Percentiles rank a stretch among this genome's conserved stretches.
These are phyloP conservation scores for Tetragonisca angustula DNA, from an alignment of 2,888 invertebrate species.

Conservation along the genomic window DNA sequence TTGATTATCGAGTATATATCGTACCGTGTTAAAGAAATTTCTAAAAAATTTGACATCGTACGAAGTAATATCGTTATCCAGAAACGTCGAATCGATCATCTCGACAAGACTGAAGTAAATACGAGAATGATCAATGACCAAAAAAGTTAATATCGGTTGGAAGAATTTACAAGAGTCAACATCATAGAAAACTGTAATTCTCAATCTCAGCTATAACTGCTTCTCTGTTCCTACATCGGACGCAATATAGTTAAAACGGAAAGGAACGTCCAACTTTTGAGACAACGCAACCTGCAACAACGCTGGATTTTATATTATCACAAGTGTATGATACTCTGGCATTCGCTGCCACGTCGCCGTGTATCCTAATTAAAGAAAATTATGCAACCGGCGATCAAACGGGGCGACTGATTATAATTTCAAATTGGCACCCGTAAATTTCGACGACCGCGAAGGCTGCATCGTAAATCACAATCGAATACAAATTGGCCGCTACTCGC, in stretches of 20 bases:
- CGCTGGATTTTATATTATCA: neutral
- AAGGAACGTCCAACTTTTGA: neutral
- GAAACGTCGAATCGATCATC: neutral
- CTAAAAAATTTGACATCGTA: neutral
- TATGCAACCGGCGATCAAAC: slow-evolving; percentile 27
- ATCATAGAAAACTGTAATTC: neutral
- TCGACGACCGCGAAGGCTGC: slow-evolving; percentile 1
- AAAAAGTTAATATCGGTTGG: neutral
- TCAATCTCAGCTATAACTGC: neutral
- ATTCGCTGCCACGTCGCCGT: neutral
- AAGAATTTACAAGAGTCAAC: neutral
- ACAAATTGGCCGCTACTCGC: slow-evolving; percentile 14
- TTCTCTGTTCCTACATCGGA: neutral
- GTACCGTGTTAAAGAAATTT: neutral
- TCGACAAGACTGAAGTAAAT: neutral
- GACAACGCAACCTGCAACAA: neutral
- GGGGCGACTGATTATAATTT: slow-evolving; percentile 19
- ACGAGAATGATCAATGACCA: neutral
- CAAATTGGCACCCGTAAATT: slow-evolving; percentile 30
- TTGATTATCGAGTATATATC: neutral
- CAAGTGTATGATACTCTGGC: neutral
- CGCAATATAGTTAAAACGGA: neutral
- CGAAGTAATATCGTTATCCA: neutral
- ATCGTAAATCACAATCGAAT: slow-evolving; percentile 28
- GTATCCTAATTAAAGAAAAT: slow-evolving; percentile 31